Conservation (phyloP, 2,888 invertebrate species). For the Chrysolina oricalcia region DNA sequence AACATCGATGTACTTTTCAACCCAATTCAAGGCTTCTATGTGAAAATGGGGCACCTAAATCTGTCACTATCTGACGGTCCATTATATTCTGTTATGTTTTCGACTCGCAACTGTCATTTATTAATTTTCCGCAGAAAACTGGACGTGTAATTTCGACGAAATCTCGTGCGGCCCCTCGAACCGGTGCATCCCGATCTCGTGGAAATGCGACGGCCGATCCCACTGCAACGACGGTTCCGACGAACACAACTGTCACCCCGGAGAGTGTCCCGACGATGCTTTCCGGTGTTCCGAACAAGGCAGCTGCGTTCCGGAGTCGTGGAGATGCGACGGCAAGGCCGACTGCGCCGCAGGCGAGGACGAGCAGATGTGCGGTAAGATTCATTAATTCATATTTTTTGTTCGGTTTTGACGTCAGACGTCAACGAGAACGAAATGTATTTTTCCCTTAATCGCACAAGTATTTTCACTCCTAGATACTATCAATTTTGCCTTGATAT, state of each 20-base stretch:
- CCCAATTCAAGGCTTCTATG: too few species aligned
- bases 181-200: slow-evolving; percentile 75
- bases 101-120: too few species aligned
- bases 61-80: too few species aligned
- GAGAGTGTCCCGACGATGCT: slow-evolving; percentile 73
- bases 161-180: slow-evolving; percentile 71
- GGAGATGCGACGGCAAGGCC: slow-evolving; percentile 76
- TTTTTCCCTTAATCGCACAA: too few species aligned
- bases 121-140: slow-evolving; percentile 55
- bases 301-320: slow-evolving; percentile 76
- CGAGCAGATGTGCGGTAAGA: slow-evolving; percentile 74
- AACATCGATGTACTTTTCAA: too few species aligned
- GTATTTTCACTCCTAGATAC: too few species aligned
- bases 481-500: too few species aligned
- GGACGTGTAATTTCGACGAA: slow-evolving; percentile 75
- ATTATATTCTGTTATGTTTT: too few species aligned
- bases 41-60: too few species aligned
- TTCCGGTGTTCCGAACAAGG: slow-evolving; percentile 76
- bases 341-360: slow-evolving; percentile 77
- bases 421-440: too few species aligned
- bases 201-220: slow-evolving; percentile 76
- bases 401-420: too few species aligned
- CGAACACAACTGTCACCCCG: slow-evolving; percentile 73
- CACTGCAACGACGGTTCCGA: slow-evolving; percentile 76
- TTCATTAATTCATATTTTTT: slow-evolving; percentile 6